Conservation (phyloP, 1,140 invertebrate species). For the Penaeus vannamei region DNA sequence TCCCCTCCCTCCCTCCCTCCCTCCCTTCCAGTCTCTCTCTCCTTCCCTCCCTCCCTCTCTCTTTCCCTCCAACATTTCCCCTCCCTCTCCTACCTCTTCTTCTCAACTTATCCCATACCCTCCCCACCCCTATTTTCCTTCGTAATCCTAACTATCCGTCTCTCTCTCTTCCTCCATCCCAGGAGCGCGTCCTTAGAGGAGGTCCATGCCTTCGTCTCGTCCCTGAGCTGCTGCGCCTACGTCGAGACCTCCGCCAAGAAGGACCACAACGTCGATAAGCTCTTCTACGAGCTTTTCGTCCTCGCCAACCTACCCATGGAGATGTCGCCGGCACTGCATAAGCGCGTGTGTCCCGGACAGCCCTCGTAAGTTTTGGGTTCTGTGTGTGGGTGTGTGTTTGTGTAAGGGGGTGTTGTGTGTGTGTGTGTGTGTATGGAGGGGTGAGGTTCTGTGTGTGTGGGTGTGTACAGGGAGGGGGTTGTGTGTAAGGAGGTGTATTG, state of each 20-base stretch:
- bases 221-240: slow-evolving; percentile 78
- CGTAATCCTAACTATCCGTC: background rate
- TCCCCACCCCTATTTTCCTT: too few species aligned
- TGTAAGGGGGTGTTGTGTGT: background rate
- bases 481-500: too few species aligned
- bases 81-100: too few species aligned
- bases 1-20: background rate
- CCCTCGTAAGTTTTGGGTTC: slow-evolving; percentile 58
- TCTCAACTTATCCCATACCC: too few species aligned
- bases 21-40: too few species aligned
- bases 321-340: slow-evolving; percentile 90
- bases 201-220: slow-evolving; percentile 55
- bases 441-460: too few species aligned
- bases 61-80: too few species aligned
- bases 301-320: slow-evolving; percentile 85
- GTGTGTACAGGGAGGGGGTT: too few species aligned
- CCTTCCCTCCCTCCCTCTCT: too few species aligned
- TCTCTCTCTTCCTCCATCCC: background rate
- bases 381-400: background rate
- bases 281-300: slow-evolving; percentile 85
- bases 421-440: too few species aligned
- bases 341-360: slow-evolving; percentile 70
- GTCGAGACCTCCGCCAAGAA: slow-evolving; percentile 86
- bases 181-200: slow-evolving; percentile 48
- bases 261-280: slow-evolving; percentile 84